Evolutionary conservation across 2,113 vertebrate genomes (phyloP).

Genomic region (Neoarius graeffei): DNA sequence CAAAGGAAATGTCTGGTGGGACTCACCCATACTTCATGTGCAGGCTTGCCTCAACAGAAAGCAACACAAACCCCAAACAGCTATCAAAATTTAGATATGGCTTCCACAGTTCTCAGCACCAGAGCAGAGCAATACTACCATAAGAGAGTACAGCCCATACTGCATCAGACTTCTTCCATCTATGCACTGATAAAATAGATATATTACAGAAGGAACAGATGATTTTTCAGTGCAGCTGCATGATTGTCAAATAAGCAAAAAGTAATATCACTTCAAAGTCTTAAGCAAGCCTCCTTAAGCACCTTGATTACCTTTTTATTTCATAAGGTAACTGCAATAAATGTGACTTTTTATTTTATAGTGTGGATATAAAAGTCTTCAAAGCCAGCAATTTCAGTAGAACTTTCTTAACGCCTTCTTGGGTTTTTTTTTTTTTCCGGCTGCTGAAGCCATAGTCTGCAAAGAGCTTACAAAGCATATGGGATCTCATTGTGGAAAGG

Average conservation of each 20-base stretch:
- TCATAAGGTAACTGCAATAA: background rate
- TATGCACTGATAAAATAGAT: background rate
- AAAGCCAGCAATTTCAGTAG: background rate
- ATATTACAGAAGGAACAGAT: background rate
- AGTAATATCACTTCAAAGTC: background rate
- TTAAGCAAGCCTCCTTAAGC: no score
- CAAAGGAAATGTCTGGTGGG: slow-evolving; percentile 53
- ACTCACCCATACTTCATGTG: slow-evolving; percentile 61
- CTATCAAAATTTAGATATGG: slow-evolving; percentile 56
- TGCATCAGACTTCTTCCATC: background rate
- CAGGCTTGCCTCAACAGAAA: slow-evolving; percentile 46
- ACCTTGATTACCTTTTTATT: no score
- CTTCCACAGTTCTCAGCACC: slow-evolving; percentile 59
- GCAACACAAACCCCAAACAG: slow-evolving; percentile 55
- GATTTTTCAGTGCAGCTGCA: background rate
- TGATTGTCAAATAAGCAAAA: background rate
- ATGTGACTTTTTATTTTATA: background rate
- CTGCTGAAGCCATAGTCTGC: background rate
- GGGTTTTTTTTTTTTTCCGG: background rate
- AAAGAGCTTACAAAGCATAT: background rate
- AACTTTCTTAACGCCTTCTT: background rate
- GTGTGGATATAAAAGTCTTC: no score
- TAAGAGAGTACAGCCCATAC: background rate
- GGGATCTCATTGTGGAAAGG: background rate
- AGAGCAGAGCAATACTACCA: slow-evolving; percentile 49